phyloP scores from a whole-genome alignment of 2,888 invertebrate genomes.

The Spatulosminthurus flaviceps region DNA sequence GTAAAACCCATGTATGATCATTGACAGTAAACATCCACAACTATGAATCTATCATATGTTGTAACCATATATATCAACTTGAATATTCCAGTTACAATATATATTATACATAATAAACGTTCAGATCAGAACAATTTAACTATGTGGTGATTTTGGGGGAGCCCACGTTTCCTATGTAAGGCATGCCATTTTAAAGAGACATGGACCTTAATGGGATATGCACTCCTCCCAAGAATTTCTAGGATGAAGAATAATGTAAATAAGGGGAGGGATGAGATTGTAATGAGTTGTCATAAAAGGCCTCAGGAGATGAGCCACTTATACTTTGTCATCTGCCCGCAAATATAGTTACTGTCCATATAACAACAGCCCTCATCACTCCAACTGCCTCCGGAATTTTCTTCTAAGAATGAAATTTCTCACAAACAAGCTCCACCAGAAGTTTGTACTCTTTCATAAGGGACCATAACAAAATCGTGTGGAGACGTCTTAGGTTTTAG shows the following conservation, averaged over 20 bases:
- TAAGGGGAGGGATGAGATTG: constrained; percentile 34
- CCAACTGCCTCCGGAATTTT: background rate
- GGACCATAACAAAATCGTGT: too few species aligned
- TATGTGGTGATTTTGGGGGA: too few species aligned
- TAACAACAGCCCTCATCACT: background rate
- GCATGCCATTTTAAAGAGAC: too few species aligned
- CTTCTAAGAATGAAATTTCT: too few species aligned
- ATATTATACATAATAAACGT: too few species aligned
- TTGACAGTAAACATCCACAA: background rate
- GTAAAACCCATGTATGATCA: background rate
- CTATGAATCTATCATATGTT: constrained; percentile 1
- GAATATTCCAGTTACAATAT: too few species aligned
- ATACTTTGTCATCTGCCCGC: constrained; percentile 29
- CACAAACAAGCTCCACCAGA: too few species aligned
- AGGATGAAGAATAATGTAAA: constrained; percentile 23
- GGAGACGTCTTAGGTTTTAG: too few species aligned
- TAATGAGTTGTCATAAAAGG: constrained; percentile 53
- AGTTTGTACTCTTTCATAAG: too few species aligned
- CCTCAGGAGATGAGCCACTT: constrained; percentile 51
- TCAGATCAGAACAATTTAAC: too few species aligned
- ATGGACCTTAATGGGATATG: too few species aligned
- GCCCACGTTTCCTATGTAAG: too few species aligned
- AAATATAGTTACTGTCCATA: constrained; percentile 10
- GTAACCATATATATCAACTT: background rate
- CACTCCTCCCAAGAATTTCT: background rate